A percentile compares a stretch with the other conserved stretches of the same genome.
Evolutionary conservation across 35 echinoderm and acorn worm genomes (phyloP).

Genomic region (Heliocidaris tuberculata): DNA sequence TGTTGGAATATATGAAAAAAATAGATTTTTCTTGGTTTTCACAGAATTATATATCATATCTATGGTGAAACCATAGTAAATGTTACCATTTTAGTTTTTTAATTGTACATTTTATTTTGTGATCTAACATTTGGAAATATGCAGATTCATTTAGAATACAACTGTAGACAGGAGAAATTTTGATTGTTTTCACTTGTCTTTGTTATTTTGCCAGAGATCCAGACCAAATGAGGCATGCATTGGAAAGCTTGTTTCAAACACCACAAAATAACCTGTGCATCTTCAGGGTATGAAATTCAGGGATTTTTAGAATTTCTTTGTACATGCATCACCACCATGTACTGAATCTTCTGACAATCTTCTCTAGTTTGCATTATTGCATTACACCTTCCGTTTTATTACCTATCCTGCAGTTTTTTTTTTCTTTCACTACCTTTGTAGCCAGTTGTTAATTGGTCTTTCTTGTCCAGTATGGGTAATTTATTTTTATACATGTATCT

Average conservation of each 20-base stretch:
- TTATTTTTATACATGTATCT: no score
- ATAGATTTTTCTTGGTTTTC: background rate
- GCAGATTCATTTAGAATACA: no score
- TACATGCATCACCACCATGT: background rate
- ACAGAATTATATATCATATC: background rate
- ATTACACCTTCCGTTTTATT: background rate
- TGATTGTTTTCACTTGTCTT: background rate
- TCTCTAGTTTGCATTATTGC: background rate
- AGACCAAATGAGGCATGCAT: constrained; percentile 24
- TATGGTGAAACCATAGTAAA: background rate
- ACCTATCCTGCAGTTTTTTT: background rate
- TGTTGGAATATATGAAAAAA: background rate
- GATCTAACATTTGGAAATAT: no score
- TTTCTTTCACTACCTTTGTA: background rate
- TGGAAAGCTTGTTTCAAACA: constrained; percentile 21
- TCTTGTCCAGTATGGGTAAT: background rate
- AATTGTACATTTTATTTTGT: no score
- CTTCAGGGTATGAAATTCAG: constrained; percentile 13
- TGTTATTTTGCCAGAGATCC: background rate
- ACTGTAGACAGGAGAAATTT: background rate
- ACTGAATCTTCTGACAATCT: background rate
- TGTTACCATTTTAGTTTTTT: no score
- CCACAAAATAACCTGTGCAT: constrained; percentile 38
- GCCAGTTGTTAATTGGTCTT: background rate
- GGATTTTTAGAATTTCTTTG: background rate